phyloP scores from a whole-genome alignment of 2,113 vertebrate genomes.

The Anhinga rufa region DNA sequence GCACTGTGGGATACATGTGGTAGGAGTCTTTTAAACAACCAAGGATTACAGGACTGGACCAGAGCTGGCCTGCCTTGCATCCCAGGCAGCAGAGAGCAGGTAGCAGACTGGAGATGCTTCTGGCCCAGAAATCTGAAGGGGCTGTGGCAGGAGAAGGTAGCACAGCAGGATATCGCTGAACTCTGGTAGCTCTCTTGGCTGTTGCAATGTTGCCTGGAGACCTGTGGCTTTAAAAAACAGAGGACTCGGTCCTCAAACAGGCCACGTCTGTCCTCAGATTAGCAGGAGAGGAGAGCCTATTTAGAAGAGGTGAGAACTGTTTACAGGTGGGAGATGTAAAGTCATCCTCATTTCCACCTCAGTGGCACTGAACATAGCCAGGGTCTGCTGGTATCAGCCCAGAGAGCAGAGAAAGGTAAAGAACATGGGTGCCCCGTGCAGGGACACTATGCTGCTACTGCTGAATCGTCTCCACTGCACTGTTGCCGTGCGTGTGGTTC shows the following conservation, averaged over 20 bases:
- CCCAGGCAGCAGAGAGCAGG: not conserved
- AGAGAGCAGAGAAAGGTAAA: not conserved
- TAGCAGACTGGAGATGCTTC: not conserved
- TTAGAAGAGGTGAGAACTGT: not conserved
- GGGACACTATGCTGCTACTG: not conserved
- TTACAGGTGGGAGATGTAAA: not conserved
- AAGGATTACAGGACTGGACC: not conserved
- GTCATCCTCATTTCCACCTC: not conserved
- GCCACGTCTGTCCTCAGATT: not conserved
- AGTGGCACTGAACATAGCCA: too few species aligned
- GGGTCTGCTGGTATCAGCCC: not conserved
- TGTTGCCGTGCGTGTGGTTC: fast-evolving
- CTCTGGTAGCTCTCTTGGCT: not conserved
- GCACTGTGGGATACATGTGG: not conserved
- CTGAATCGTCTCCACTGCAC: not conserved
- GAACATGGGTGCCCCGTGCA: fast-evolving
- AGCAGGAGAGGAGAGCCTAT: not conserved
- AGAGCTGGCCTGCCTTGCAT: not conserved
- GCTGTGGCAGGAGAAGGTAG: not conserved
- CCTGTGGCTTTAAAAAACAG: not conserved
- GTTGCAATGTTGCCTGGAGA: not conserved
- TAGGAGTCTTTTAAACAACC: not conserved
- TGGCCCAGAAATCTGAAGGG: not conserved
- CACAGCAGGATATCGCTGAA: fast-evolving
- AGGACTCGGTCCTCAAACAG: not conserved